Percentiles rank a stretch among this genome's conserved stretches.
Conservation (phyloP, 2,113 vertebrate species). For the Malurus melanocephalus region DNA sequence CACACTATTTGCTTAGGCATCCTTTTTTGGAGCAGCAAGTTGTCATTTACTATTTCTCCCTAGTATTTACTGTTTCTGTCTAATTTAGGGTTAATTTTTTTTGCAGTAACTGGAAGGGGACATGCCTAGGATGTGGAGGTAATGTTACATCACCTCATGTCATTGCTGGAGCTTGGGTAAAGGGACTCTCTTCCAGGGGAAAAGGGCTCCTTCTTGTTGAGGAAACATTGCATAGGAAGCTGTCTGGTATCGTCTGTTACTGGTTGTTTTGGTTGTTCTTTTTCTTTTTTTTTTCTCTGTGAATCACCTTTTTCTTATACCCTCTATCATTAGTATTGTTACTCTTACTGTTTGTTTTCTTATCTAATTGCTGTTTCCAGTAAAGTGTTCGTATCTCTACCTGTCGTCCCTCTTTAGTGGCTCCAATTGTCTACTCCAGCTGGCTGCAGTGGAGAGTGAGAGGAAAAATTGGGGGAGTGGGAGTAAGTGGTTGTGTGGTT, state of each 20-base stretch:
- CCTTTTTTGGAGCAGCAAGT: fast-evolving
- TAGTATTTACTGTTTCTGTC: background rate
- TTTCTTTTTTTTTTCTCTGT: background rate
- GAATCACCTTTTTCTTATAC: background rate
- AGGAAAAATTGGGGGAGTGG: background rate
- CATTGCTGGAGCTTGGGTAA: background rate
- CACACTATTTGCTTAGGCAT: background rate
- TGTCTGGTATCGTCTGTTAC: fast-evolving
- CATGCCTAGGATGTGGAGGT: background rate
- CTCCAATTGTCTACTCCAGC: background rate
- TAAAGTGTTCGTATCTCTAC: background rate
- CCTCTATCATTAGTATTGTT: background rate
- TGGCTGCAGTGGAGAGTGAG: background rate
- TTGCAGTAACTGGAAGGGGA: background rate
- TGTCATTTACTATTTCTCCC: background rate
- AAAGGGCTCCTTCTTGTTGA: background rate
- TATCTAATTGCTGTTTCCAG: background rate
- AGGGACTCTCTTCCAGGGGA: background rate
- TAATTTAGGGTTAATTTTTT: background rate
- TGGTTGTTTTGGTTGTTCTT: background rate
- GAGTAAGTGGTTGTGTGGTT: background rate
- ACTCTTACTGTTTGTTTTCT: background rate
- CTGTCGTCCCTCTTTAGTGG: fast-evolving
- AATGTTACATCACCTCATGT: background rate
- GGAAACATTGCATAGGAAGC: fast-evolving